Evolutionary conservation across 2,113 vertebrate species (phyloP).

Genomic region (Theropithecus gelada): DNA sequence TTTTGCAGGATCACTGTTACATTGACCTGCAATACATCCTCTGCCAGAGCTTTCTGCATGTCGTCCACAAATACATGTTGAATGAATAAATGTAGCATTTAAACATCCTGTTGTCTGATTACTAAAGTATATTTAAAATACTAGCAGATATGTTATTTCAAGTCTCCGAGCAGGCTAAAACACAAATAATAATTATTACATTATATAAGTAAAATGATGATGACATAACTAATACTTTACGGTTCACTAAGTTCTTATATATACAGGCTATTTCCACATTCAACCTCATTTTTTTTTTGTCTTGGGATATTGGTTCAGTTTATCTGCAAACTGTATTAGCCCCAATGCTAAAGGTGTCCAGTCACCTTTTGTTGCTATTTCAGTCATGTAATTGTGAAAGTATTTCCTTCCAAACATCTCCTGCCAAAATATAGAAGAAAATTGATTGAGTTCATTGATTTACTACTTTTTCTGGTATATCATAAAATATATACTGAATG

Average conservation of each 20-base stretch:
- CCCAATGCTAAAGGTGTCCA: neutral
- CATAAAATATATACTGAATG: neutral
- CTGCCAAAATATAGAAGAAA: neutral
- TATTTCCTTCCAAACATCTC: neutral
- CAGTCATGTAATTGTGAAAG: neutral
- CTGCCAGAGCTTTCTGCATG: neutral
- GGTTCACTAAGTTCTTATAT: neutral
- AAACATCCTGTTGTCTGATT: neutral
- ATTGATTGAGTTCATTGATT: neutral
- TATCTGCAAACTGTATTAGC: neutral
- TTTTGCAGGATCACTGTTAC: neutral
- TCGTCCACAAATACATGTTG: neutral
- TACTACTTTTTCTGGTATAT: neutral
- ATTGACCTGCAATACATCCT: neutral
- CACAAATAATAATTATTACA: neutral
- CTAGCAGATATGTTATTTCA: neutral
- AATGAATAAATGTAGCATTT: neutral
- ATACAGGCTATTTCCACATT: neutral
- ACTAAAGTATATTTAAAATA: neutral
- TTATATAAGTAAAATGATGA: neutral
- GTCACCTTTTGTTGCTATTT: neutral
- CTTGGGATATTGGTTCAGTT: neutral
- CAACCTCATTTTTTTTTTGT: neutral
- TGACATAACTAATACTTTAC: neutral
- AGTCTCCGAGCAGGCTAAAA: neutral